Evolutionary conservation across 2,888 invertebrate species (phyloP), one percentile per base, ranked within the genome.

Genomic region (Hirtodrosophila cameraria): DNA sequence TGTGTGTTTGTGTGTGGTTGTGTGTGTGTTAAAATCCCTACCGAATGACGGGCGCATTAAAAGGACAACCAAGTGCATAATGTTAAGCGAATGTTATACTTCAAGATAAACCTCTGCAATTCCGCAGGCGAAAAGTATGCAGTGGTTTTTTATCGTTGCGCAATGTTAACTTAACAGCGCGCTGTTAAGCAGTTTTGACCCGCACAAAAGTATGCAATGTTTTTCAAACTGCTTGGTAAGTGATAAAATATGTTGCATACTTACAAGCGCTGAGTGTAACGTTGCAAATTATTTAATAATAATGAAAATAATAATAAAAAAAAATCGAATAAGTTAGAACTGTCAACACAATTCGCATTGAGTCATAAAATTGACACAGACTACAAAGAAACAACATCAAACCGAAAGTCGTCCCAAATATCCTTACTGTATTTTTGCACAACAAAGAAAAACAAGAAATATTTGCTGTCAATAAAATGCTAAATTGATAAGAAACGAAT

Each of bases 381-480:
- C 9, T 35, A 28, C 31, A 27, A 18, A 45, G 38, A 59, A 60
- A 42, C n/a, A n/a, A 36, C 46, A 16, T 15, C 23, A 16, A 30
- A 33, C 13, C n/a, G 9, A 12, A 16, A 35, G 15, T 3, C 13
- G 9, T 3, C 12, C 27, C 35, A 35, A 30, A 35, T 48, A 30
- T 33, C 20, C 27, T 30, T 35, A 12, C 15, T 28, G 11, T 43
- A 25, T 11, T 9, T n/a, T 39, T 31, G 8, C 15, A 12, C 25
- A 30, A 38, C 15, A 43, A n/a, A 20, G 12, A 16, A 45, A 12
- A 57, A 25, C 3, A 18, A 25, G 11, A 38, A 64, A 46, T 64
- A 62, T 53, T 77, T 50, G 55, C 65, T 70, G 79, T 63, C 75
- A 78, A 81, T 61, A 78, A 72, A n/a, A 81, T 81, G 82, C 39